Conservation (phyloP, 2,113 vertebrate species). For the Crypturellus undulatus region DNA sequence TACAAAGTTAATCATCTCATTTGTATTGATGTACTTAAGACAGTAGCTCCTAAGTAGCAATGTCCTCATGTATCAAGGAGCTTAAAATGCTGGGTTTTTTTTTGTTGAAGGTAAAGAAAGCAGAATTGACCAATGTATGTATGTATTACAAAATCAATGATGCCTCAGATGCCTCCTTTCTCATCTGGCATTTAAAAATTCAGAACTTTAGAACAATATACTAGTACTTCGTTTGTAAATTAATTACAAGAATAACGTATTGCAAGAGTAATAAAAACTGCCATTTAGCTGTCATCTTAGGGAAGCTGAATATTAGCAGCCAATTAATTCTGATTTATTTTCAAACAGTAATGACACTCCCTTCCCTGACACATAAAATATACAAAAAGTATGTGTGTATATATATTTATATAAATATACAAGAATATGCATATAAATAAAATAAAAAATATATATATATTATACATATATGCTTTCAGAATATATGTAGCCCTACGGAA, state of each 20-base stretch:
- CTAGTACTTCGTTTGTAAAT: neutral
- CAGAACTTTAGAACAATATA: neutral
- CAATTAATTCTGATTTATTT: neutral
- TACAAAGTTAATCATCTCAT: neutral
- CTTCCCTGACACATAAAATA: neutral
- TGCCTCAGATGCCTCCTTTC: neutral
- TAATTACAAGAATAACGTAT: neutral
- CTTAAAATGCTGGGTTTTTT: neutral
- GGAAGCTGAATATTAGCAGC: neutral
- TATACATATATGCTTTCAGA: neutral
- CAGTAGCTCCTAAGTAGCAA: neutral
- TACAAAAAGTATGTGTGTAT: neutral
- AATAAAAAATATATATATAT: no score
- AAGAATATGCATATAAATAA: no score
- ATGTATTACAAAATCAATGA: neutral
- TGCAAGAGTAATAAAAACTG: neutral
- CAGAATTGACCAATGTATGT: neutral
- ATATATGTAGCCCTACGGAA: neutral
- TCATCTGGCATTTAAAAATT: neutral
- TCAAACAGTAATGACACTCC: neutral
- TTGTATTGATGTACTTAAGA: neutral
- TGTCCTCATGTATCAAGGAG: neutral
- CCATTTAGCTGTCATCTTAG: neutral
- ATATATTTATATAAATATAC: no score
- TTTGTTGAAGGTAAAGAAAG: neutral